A percentile compares a stretch with the other conserved stretches of the same genome.
Conservation (phyloP, 2,113 vertebrate species). For the Mirounga angustirostris region DNA sequence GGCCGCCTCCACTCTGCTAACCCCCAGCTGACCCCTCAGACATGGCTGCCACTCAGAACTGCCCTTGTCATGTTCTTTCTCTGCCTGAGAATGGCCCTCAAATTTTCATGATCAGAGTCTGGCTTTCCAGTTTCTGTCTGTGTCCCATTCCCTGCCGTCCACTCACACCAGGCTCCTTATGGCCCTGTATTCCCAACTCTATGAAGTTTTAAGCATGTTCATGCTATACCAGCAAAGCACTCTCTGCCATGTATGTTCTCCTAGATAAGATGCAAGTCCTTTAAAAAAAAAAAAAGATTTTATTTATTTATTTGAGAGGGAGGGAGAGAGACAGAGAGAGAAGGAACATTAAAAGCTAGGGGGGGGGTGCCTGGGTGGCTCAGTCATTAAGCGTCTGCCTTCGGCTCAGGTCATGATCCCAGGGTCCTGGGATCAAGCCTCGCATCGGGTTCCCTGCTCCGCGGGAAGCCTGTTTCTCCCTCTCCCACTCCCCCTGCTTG, state of each 20-base stretch:
- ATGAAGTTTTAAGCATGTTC: background rate
- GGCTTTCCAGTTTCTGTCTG: background rate
- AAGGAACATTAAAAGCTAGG: too few species aligned
- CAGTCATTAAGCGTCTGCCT: too few species aligned
- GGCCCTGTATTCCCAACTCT: background rate
- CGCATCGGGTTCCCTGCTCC: too few species aligned
- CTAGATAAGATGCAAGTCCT: too few species aligned
- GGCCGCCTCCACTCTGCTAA: background rate
- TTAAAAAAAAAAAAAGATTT: too few species aligned
- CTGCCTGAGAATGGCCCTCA: background rate
- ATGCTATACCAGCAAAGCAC: background rate
- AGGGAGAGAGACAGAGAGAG: too few species aligned
- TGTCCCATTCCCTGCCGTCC: background rate
- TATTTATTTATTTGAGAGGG: too few species aligned
- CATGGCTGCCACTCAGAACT: background rate
- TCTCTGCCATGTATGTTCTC: background rate
- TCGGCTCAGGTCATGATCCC: too few species aligned
- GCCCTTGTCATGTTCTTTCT: background rate
- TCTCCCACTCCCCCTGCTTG: too few species aligned
- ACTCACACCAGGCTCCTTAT: background rate
- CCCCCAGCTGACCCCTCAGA: rapidly evolving
- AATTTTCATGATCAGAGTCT: background rate
- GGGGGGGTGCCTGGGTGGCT: too few species aligned
- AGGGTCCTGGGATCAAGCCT: too few species aligned
- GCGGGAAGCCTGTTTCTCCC: too few species aligned